Evolutionary conservation across 1,140 invertebrate species (phyloP), one percentile per base, ranked within the genome.

Genomic region (Vanessa tameamea): DNA sequence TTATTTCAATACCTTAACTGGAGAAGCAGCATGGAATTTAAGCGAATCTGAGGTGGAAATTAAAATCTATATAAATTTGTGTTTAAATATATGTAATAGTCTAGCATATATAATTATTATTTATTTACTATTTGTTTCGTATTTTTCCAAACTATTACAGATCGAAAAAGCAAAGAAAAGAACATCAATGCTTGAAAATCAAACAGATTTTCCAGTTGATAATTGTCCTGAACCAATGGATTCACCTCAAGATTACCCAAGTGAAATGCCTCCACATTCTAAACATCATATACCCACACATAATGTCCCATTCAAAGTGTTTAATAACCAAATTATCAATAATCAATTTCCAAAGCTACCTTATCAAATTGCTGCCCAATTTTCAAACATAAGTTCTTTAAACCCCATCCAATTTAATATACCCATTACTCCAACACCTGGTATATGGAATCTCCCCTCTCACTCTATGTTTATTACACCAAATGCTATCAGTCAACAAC

Each of bases 1-100:
- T 81, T 87, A 87, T 73, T 89, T 87, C 66, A 89, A 89, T 69
- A 85, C 81, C 20, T 59, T 81, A 48, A 88, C 83, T 73, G 82
- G 83, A n/a, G 78, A 85, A 77, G 80, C 85, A 48, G 80, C 73
- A 23, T 89, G 87, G 87, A 82, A 87, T 72, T 75, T 87, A 64
- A 86, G 82, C 53, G 78, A 82, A 66, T 51, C 77, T 16, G 82
- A 88, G 76, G 87, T 85, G 8, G 7, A 43, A 43, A 43, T 43
- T 8, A 31, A 31, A 43, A 9, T 43, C 6, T 43, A 43, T 31
- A 31, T 31, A 43, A 43, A 43, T 43, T 43, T 43, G 9, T 5
- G 2, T 37, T 37, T 37, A 5, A 37, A 37, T 37, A 5, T 37
- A 37, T 37, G 31, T 37, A 5, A 37, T 37, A 37, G 7, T 43